Evolutionary conservation across 92 coral and sea anemone species (phyloP), one percentile per base, ranked within the genome.

Genomic region (Heliopora coerulea): DNA sequence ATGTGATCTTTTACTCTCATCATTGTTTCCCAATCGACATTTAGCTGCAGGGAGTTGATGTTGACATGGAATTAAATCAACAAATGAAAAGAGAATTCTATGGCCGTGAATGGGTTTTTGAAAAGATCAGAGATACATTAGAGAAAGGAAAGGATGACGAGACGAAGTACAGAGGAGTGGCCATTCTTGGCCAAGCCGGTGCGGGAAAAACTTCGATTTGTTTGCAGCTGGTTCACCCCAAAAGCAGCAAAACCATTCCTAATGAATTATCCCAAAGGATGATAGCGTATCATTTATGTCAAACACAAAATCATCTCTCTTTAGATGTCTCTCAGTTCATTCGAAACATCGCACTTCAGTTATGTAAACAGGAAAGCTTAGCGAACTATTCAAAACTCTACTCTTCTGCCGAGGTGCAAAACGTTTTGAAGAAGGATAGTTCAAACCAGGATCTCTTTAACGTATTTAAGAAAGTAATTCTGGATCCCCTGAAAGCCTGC

Each of bases 21-120:
- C 54, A 25, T 28, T 49, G 59, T 35, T 44, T 0, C 49, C 26
- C 57, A 2, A 40, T 56, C 37, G 59, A 48, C 49, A 67, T 67
- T 67, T 18, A 67, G 54, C 74, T 44, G 41, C 74, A 58, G 37
- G 59, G 59, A 67, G 59, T 49, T 67, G 52, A 8, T 46, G 52
- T 46, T 10, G 30, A 13, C 76, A 91, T 95, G 91, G 89, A 83
- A 8, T 78, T 60, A 30, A 76, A 49, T 79, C 56, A 63, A 52
- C 18, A 78, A 33, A 78, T 75, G 57, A 37, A 73, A 8, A 84
- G 96, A 80, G 75, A 83, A 29, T 95, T 95, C 68, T 90, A 90
- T 80, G 85, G 97, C 59, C 93, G 99, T 24, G 96, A 95, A 50
- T 95, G 99, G 99, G 91, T 90, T 54, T 95, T 83, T 76, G 99